Base-by-base conservation (phyloP, 2,113 vertebrate species). In the Mystacornis crossleyi region DNA sequence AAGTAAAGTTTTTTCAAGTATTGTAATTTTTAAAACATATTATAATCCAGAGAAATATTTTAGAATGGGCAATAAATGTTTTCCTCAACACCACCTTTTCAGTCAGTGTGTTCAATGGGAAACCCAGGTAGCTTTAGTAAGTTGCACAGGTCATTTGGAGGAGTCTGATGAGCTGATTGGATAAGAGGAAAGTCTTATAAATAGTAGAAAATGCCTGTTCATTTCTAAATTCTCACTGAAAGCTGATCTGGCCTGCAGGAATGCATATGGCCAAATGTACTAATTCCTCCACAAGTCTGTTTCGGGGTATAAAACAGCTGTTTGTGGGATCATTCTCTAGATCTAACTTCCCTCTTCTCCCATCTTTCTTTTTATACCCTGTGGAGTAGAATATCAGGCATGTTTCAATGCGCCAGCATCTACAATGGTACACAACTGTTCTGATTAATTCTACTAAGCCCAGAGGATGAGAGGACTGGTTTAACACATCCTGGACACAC, bases 1-100 rank as follows among this genome's bases (percentile, higher is more conserved):
- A 98, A 90, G 92, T 97, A 47, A 98, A 98, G 95, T 95, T 98
- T 75, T 97, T 98, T 75, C 97, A 91, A 96, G 95, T 98, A 65
- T 95, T 98, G 93, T 98, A 98, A 96, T 96, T 97, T 94, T 95
- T 38, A 73, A 96, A 90, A 64, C 13, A 45, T 95, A 69, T 58
- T 90, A 38, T 55, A 95, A 67, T 71, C n/a, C 67, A 83, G 51
- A 86, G 42, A 42, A 51, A 36, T 86, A 48, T 24, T 80, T 14
- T 29, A 85, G 90, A 95, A 75, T 60, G 90, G 69, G 92, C 97
- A 98, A 96, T 97, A 97, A 97, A 97, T 60, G 48, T 97, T 97
- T 96, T 94, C 69, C 21, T 97, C 80, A 81, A 96, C 87, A 75
- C 24, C 31, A 64, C 47, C 86, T 96, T 97, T 95, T 96, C 92